Conservation (phyloP, 2,888 invertebrate species). For the Strigamia transsilvanica region DNA sequence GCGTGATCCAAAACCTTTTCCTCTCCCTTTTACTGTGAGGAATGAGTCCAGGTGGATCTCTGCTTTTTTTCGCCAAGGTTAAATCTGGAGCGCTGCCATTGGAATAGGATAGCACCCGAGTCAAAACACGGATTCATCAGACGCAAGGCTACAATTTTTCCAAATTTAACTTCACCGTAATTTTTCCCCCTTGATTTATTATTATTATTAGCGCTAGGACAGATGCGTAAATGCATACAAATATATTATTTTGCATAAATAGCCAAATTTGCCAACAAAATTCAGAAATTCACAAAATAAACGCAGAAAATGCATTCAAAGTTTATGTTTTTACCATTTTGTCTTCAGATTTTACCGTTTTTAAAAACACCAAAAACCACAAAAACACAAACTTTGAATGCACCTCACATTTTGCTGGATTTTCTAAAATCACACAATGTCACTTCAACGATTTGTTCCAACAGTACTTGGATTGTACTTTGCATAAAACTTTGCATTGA, state of each 20-base stretch:
- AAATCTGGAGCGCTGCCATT: slow-evolving; percentile 12
- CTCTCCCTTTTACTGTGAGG: neutral
- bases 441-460: neutral
- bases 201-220: no score
- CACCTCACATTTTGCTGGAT: neutral
- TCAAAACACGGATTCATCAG: slow-evolving; percentile 24
- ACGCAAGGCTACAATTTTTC: slow-evolving; percentile 24
- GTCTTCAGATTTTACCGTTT: no score
- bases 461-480: no score
- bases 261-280: no score
- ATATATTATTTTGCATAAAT: no score
- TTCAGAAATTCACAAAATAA: no score
- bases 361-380: no score
- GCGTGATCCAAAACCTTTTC: neutral
- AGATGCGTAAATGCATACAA: no score
- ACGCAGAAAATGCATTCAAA: no score
- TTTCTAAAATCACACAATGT: neutral
- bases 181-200: neutral
- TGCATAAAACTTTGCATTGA: no score
- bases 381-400: no score
- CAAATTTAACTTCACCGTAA: slow-evolving; percentile 15
- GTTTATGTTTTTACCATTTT: no score
- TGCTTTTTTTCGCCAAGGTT: slow-evolving; percentile 2
- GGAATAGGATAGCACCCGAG: slow-evolving; percentile 24
- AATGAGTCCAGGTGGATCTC: slow-evolving; percentile 29